Conservation (phyloP, 2,888 invertebrate genomes). For the Amphipoea lucens region DNA sequence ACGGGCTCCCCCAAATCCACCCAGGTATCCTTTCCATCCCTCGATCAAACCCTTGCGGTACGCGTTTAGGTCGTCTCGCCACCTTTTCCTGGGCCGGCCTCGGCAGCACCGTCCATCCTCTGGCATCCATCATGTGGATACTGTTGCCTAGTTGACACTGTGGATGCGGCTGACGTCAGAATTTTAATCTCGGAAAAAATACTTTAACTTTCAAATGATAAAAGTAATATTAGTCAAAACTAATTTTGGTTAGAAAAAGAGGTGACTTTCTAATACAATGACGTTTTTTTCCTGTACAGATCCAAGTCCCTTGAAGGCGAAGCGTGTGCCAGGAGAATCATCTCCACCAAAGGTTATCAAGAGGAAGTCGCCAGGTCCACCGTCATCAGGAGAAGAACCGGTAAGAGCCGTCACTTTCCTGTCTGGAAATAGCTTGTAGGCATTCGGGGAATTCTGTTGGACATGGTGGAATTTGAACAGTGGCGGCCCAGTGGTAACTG, state of each 20-base stretch:
- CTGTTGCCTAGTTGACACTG: no score
- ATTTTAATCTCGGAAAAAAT: not conserved
- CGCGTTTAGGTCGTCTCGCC: no score
- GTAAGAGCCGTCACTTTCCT: slow-evolving; percentile 62
- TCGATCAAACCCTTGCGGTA: no score
- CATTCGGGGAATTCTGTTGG: not conserved
- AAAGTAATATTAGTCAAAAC: not conserved
- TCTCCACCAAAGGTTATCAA: slow-evolving; percentile 89
- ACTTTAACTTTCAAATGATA: not conserved
- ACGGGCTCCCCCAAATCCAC: no score
- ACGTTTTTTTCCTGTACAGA: slow-evolving; percentile 70
- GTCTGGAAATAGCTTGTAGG: not conserved
- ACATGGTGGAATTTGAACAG: not conserved
- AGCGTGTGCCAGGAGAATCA: slow-evolving; percentile 80
- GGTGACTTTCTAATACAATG: not conserved
- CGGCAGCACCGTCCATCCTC: no score
- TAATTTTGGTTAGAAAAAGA: not conserved
- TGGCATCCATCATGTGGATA: no score
- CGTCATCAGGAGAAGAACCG: slow-evolving; percentile 72
- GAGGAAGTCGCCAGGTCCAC: slow-evolving; percentile 77
- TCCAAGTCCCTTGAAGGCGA: slow-evolving; percentile 82
- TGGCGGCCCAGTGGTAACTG: not conserved
- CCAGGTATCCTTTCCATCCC: no score
- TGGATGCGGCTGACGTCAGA: no score
- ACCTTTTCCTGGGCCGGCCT: no score